Evolutionary conservation across 2,797 vertebrate genomes (phyloP).

Genomic region (Choloepus didactylus): DNA sequence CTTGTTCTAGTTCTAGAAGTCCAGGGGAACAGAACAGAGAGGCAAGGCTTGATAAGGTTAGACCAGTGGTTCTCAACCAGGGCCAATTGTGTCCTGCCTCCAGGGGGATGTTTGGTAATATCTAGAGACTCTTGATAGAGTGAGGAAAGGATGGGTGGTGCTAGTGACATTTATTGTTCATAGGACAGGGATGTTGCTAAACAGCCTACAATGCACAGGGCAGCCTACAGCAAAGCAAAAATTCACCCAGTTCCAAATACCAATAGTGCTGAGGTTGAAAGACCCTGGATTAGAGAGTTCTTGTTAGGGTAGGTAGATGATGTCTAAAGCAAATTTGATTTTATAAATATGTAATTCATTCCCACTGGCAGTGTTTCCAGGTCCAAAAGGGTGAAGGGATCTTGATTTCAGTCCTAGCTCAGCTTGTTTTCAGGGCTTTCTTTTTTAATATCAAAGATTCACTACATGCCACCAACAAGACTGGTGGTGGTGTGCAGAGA

Average conservation of each 20-base stretch:
- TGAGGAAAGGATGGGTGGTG: not conserved
- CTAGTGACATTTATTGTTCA: not conserved
- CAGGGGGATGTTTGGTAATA: not conserved
- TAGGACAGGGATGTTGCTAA: not conserved
- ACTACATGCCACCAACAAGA: conserved; percentile 49
- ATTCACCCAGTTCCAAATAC: not conserved
- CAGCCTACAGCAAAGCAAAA: not conserved
- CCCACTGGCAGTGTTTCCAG: not conserved
- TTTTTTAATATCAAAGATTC: not conserved
- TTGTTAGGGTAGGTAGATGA: not conserved
- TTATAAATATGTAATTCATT: not conserved
- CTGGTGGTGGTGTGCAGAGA: conserved; percentile 44
- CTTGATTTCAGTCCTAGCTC: not conserved
- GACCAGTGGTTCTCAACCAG: not conserved
- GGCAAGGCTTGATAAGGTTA: not conserved
- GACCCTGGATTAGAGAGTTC: not conserved
- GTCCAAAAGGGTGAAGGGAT: conserved; percentile 17
- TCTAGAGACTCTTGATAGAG: not conserved
- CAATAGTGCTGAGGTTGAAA: not conserved
- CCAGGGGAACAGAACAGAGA: not conserved
- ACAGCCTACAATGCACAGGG: not conserved
- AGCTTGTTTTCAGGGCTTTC: not conserved
- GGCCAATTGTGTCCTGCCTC: not conserved
- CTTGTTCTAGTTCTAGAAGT: not conserved
- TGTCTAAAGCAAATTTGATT: not conserved